These are phyloP conservation scores for Notechis scutatus DNA, from an alignment of 2,113 vertebrate genomes.

Conservation along the genomic window DNA sequence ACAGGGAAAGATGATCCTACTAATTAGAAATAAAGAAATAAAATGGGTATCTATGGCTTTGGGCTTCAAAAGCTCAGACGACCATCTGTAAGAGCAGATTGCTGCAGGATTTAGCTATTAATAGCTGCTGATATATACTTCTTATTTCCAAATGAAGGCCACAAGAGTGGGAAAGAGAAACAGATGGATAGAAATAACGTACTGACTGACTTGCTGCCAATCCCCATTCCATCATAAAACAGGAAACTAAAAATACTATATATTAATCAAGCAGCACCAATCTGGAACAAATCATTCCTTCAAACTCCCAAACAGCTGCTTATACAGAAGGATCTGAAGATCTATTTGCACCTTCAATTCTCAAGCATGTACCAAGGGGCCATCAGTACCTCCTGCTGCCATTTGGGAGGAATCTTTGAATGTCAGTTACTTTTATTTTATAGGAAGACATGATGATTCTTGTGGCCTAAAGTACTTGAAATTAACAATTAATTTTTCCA, in stretches of 20 bases:
- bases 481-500: accelerated
- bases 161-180: constrained; percentile 56
- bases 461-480: not conserved
- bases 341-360: not conserved
- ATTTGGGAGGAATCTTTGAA: not conserved
- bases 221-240: constrained; percentile 44
- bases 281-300: not conserved
- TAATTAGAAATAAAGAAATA: constrained; percentile 11
- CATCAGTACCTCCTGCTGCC: not conserved
- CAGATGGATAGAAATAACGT: constrained; percentile 71
- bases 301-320: constrained; percentile 2
- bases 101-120: constrained; percentile 70
- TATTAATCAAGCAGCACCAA: not conserved
- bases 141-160: constrained; percentile 64
- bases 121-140: constrained; percentile 67
- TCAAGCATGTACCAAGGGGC: not conserved
- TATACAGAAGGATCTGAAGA: not conserved
- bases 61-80: constrained; percentile 63
- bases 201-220: constrained; percentile 60
- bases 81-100: constrained; percentile 72
- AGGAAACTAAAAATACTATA: constrained; percentile 9
- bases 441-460: not conserved
- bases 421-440: not conserved
- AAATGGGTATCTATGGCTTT: constrained; percentile 58
- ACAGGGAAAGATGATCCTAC: constrained; percentile 46